These are phyloP conservation scores for Varanus komodoensis DNA, from an alignment of 2,113 vertebrate species.

Conservation along the genomic window DNA sequence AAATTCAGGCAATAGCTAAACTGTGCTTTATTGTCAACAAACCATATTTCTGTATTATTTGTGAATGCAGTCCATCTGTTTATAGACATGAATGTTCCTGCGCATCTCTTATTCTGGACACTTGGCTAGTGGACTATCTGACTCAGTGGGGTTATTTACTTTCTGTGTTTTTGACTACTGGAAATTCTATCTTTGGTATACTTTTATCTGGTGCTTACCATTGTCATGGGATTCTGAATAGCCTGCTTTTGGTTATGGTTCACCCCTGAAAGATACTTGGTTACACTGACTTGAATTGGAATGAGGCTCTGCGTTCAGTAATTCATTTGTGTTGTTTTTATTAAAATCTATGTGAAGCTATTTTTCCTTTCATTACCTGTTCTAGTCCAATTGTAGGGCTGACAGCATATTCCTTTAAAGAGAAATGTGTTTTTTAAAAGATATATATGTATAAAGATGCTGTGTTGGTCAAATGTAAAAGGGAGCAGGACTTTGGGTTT, in stretches of 20 bases:
- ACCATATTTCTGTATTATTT: background rate
- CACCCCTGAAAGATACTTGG: background rate
- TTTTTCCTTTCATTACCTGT: background rate
- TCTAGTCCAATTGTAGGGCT: background rate
- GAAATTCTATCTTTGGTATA: background rate
- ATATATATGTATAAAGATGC: background rate
- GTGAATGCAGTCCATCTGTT: background rate
- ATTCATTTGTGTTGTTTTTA: constrained; percentile 7
- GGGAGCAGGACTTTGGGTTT: constrained; percentile 51
- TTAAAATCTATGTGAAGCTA: background rate
- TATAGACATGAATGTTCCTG: too few relatives aligned
- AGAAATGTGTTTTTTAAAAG: constrained; percentile 29
- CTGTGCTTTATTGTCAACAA: background rate
- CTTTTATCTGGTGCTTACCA: background rate
- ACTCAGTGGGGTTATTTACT: background rate
- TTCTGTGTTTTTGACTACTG: background rate
- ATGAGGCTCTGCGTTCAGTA: background rate
- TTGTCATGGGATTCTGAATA: background rate
- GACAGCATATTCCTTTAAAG: background rate
- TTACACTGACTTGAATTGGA: background rate
- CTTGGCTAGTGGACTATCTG: background rate
- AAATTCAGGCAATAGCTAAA: background rate
- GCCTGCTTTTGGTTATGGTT: background rate
- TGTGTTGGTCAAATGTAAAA: background rate
- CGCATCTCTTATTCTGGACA: background rate